A percentile compares a stretch with the other conserved stretches of the same genome.
Evolutionary conservation across 2,888 invertebrate species (phyloP).

Genomic region (Xestia rhomboidea): DNA sequence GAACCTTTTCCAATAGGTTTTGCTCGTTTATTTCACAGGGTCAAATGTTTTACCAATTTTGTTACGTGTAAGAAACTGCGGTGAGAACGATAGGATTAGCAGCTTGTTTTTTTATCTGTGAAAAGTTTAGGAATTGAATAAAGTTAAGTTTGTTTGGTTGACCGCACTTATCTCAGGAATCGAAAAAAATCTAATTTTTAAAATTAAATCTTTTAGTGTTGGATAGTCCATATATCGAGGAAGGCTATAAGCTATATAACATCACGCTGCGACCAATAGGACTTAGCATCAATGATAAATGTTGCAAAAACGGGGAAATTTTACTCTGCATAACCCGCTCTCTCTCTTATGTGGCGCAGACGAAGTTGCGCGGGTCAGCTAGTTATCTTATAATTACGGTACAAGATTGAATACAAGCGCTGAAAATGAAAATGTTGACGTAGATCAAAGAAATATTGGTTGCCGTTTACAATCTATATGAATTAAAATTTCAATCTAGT

Average conservation of each 20-base stretch:
- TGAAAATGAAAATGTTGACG: not conserved
- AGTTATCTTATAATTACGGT: not conserved
- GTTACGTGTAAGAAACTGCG: not conserved
- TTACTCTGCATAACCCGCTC: no score
- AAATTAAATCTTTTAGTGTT: no score
- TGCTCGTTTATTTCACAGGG: slow-evolving; percentile 20
- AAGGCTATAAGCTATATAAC: no score
- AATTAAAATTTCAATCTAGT: not conserved
- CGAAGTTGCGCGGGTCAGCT: no score
- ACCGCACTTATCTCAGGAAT: no score
- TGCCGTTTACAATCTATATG: not conserved
- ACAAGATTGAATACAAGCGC: not conserved
- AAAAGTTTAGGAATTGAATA: not conserved
- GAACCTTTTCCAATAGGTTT: slow-evolving; percentile 28
- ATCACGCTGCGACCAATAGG: no score
- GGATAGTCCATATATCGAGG: no score
- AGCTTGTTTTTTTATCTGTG: not conserved
- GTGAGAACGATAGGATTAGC: not conserved
- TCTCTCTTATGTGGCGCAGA: no score
- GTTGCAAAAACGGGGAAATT: no score
- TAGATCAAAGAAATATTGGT: not conserved
- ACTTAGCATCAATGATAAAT: no score
- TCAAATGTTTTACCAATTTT: slow-evolving; percentile 32
- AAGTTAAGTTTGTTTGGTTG: not conserved
- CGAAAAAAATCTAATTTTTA: no score